These are phyloP conservation scores for Napeogenes sylphis DNA, from an alignment of 2,888 invertebrate genomes.

Conservation along the genomic window DNA sequence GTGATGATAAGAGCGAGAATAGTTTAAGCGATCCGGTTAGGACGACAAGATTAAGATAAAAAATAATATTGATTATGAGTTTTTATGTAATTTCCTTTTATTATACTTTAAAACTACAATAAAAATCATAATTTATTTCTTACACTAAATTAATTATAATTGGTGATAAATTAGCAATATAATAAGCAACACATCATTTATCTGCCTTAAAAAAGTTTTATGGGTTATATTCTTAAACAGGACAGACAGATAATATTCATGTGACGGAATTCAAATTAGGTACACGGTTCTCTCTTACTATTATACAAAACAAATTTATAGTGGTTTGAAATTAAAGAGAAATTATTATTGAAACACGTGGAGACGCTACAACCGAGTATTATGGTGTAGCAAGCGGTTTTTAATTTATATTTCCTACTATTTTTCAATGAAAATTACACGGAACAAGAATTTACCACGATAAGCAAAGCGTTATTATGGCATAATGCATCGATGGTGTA, in stretches of 20 bases:
- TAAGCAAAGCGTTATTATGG: conserved; percentile 36
- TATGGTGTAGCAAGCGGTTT: conserved; percentile 21
- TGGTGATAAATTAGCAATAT: too few relatives aligned
- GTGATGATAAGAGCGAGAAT: neutral
- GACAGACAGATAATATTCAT: neutral
- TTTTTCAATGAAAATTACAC: conserved; percentile 37
- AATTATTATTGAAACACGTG: conserved; percentile 13
- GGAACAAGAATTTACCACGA: conserved; percentile 36
- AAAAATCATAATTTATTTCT: too few relatives aligned
- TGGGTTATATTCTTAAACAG: too few relatives aligned
- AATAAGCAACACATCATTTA: too few relatives aligned
- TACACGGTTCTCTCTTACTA: conserved; percentile 10
- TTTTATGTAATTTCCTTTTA: too few relatives aligned
- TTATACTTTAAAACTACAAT: too few relatives aligned
- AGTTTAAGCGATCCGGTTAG: too few relatives aligned
- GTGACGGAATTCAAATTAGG: conserved; percentile 24
- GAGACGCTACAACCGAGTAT: conserved; percentile 23
- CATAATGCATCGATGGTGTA: conserved; percentile 31
- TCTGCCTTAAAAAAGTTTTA: too few relatives aligned
- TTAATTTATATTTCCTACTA: conserved; percentile 29
- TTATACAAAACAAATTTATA: neutral
- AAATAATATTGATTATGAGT: too few relatives aligned
- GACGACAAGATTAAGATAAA: too few relatives aligned
- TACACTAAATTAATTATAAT: too few relatives aligned
- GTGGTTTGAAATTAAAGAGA: neutral